Conservation (phyloP, 2,888 invertebrate genomes). For the Tuta absoluta region DNA sequence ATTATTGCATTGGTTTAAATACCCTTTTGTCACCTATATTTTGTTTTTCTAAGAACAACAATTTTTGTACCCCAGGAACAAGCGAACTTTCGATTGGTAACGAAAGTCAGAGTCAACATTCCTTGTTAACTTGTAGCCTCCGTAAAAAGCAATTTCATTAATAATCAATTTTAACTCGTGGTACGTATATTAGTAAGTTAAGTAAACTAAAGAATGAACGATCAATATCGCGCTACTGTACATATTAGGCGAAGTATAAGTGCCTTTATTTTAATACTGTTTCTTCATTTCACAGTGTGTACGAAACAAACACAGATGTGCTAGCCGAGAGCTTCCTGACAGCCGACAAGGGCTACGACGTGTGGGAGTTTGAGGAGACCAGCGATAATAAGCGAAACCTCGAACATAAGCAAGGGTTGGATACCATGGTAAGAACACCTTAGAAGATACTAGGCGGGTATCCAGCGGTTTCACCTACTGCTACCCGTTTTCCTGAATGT, state of each 20-base stretch:
- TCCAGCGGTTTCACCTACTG: background rate
- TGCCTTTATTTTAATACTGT: background rate
- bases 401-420: slow-evolving; percentile 56
- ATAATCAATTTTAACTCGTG: background rate
- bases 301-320: slow-evolving; percentile 59
- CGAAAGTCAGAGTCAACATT: background rate
- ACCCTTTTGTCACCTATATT: too few relatives aligned
- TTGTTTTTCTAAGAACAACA: too few relatives aligned
- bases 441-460: background rate
- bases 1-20: too few relatives aligned
- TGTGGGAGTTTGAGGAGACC: slow-evolving; percentile 68
- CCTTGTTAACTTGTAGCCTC: background rate
- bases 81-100: too few relatives aligned
- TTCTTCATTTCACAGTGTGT: slow-evolving; percentile 48
- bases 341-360: slow-evolving; percentile 61
- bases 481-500: background rate
- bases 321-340: slow-evolving; percentile 65
- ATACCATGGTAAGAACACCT: slow-evolving; percentile 59
- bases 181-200: too few relatives aligned
- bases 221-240: too few relatives aligned
- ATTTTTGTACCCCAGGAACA: too few relatives aligned
- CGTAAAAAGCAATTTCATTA: background rate
- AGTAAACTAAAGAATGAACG: too few relatives aligned
- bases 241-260: background rate
- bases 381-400: slow-evolving; percentile 56